Conservation (phyloP, 2,113 vertebrate species). For the Stomatorhinus ivindoensis region DNA sequence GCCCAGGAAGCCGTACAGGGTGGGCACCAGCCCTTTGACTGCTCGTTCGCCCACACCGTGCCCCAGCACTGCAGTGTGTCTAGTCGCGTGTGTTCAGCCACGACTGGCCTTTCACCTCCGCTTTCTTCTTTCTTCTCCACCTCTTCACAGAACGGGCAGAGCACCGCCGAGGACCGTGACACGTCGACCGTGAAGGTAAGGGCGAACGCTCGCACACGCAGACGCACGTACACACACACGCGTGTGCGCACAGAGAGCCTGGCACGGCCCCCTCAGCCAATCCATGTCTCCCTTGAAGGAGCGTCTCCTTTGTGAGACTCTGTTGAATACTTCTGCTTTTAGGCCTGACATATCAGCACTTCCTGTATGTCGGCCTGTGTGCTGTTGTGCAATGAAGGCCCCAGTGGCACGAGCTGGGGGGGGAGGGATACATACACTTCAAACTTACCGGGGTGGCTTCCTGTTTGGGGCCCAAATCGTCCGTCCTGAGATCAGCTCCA, state of each 20-base stretch:
- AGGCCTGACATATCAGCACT: neutral
- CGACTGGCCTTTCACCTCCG: neutral
- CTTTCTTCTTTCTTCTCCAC: neutral
- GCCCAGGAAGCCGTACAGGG: neutral
- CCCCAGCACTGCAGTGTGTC: neutral
- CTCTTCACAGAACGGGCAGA: conserved; percentile 25
- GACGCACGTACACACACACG: neutral
- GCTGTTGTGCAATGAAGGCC: neutral
- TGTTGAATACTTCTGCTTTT: neutral
- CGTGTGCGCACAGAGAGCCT: neutral
- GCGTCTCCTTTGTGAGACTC: no score
- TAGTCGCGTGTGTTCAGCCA: neutral
- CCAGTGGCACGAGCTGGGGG: neutral
- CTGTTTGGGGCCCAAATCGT: neutral
- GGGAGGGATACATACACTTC: neutral
- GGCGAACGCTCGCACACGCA: neutral
- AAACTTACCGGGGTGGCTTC: neutral
- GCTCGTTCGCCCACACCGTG: neutral
- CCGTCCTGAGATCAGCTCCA: no score
- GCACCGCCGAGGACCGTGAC: conserved; percentile 6
- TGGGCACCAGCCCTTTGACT: neutral
- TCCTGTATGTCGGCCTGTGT: neutral
- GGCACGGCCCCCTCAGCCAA: neutral
- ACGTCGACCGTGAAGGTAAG: conserved; percentile 10
- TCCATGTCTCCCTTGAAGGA: neutral